Evolutionary conservation across 2,888 invertebrate genomes (phyloP), one percentile per base, ranked within the genome.

Genomic region (Habroteleia sp.): DNA sequence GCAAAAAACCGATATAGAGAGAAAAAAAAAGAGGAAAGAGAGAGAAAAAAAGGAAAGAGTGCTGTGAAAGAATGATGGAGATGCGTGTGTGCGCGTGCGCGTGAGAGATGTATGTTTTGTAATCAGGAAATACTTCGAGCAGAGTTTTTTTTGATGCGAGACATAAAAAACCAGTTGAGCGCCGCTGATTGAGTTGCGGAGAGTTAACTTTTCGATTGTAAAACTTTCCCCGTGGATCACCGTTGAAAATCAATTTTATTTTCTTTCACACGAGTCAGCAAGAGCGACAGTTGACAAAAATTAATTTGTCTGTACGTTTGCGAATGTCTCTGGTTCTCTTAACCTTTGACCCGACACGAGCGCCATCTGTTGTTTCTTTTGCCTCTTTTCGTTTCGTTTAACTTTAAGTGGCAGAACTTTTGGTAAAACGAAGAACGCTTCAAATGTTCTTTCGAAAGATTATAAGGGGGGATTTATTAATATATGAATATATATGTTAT

Each of bases 41-140:
- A 10, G 14, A 25, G 13, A 37, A 29, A 33, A 50, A 41, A 56
- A 54, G 39, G 66, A 44, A 54, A 66, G 66, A 48, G 56, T 58
- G 68, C 39, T 68, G 48, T 31, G 50, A 48, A 62, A 46, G 46
- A 63, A 39, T 56, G 16, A 3, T 39, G 25, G 31, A 31, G 16
- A 31, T 66, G 68, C 35, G 35, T 69, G 52, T 50, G 17, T 58
- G 44, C 25, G 44, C 44, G 44, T 44, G 44, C 44, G 68, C 41
- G 48, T 41, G 46, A 46, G 27, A 79, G 80, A 77, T 79, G 80
- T 78, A 82, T 85, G 80, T 80, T 86, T 85, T 85, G 80, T 83
- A 83, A 84, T 84, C 81, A 81, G 82, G 82, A 71, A 77, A 62
- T 58, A 71, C 78, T 80, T 78, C 65, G 58, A 79, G 77, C 79